A percentile compares a stretch with the other conserved stretches of the same genome.
phyloP scores from a whole-genome alignment of 1,140 invertebrate species.

The Epicauta chinensis region DNA sequence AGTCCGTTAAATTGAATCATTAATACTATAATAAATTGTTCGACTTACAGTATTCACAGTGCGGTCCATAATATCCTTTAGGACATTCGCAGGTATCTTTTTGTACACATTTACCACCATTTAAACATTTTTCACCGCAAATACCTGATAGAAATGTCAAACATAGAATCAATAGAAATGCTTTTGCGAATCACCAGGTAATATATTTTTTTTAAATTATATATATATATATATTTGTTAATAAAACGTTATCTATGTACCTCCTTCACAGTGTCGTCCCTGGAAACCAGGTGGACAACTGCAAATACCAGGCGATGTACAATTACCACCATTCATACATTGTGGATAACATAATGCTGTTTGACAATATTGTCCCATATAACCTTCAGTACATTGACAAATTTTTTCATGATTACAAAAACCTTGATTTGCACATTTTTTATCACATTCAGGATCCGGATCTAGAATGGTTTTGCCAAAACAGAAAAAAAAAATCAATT shows the following conservation, averaged over 20 bases:
- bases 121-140: conserved; percentile 82
- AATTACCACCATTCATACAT: conserved; percentile 87
- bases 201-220: too few relatives aligned
- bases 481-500: too few relatives aligned
- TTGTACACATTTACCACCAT: conserved; percentile 91
- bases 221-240: too few relatives aligned
- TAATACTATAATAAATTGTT: conserved; percentile 2
- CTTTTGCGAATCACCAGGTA: too few relatives aligned
- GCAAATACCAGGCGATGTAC: conserved; percentile 80
- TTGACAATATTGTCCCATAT: conserved; percentile 81
- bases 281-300: conserved; percentile 83
- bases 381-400: conserved; percentile 82
- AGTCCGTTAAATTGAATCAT: neutral
- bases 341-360: conserved; percentile 87
- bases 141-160: conserved; percentile 60
- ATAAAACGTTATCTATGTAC: conserved; percentile 46
- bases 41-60: conserved; percentile 85
- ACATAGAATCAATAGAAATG: neutral
- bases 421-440: conserved; percentile 76
- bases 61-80: conserved; percentile 80
- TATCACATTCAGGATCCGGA: conserved; percentile 80
- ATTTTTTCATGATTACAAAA: conserved; percentile 75
- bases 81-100: conserved; percentile 87
- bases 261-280: conserved; percentile 87
- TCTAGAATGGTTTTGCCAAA: conserved; percentile 51